These are phyloP conservation scores for Ferdinandea cuprea DNA, from an alignment of 2,888 invertebrate species.

Conservation along the genomic window DNA sequence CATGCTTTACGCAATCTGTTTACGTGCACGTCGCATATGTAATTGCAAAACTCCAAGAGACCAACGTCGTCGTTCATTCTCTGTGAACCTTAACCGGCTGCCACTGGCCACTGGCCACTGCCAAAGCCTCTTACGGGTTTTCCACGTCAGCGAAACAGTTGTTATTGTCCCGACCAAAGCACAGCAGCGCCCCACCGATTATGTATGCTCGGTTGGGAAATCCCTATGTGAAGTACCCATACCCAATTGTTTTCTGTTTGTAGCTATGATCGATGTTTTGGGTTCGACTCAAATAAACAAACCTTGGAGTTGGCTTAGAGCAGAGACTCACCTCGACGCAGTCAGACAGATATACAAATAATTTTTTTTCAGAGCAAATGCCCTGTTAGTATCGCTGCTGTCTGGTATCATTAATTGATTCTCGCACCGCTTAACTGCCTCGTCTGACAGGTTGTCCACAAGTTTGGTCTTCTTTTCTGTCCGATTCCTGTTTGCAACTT, in stretches of 20 bases:
- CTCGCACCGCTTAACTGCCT: background rate
- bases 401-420: conserved; percentile 31
- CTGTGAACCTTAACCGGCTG: conserved; percentile 26
- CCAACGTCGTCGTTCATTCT: conserved; percentile 1
- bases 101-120: background rate
- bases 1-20: conserved; percentile 29
- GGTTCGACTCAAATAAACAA: conserved; percentile 4
- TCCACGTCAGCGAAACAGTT: background rate
- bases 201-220: conserved; percentile 13
- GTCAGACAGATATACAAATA: conserved; percentile 2
- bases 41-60: conserved; percentile 12
- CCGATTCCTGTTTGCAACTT: conserved; percentile 22
- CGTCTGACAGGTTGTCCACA: conserved; percentile 47
- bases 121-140: background rate
- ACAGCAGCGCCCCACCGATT: background rate
- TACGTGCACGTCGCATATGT: background rate
- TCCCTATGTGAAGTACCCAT: background rate
- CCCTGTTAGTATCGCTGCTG: conserved; percentile 21
- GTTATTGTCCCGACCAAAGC: background rate
- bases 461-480: conserved; percentile 29
- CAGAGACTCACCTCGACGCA: background rate
- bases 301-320: conserved; percentile 10
- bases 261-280: conserved; percentile 2
- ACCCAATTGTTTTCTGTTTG: conserved; percentile 16
- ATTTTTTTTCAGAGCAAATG: background rate